Base-by-base conservation (phyloP, 1,140 invertebrate species). In the Drosophila tropicalis region DNA sequence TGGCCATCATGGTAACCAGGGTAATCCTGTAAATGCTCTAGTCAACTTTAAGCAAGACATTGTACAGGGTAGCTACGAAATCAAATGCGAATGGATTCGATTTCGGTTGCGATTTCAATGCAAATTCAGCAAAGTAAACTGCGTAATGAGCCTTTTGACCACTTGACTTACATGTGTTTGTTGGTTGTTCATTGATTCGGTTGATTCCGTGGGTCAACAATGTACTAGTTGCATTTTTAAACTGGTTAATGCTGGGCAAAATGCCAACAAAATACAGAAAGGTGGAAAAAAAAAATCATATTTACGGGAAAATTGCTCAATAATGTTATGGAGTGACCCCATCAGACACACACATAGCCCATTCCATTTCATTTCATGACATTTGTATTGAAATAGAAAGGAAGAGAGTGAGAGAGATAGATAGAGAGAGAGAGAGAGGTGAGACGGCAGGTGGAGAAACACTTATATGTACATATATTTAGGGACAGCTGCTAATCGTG, bases 131-230 rank as follows among this genome's bases (percentile, higher is more conserved):
- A 58, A 39, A 58, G 56, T 58, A 62, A 76, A 60, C 73, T 77
- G 84, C 80, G 76, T 87, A 89, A 89, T 89, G 80, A 87, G 84
- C 73, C 74, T 67, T 77, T 85, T 51, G 44, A 77, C 63, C 81
- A 69, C 68, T 80, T 85, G 81, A 84, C 81, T 85, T 78, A 86
- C 81, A 85, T 89, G 62, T 82, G 83, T 76, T 89, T 56, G 34
- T 36, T 54, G 41, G 44, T 47, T 47, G 17, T 57, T 68, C 34
- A 29, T n/a, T n/a, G n/a, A 55, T 12, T 66, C 77, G 75, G 70
- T 70, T 77, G 68, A 56, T 57, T 77, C 71, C 76, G 77, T 77
- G 75, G 75, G 75, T 77, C 67, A 77, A 60, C 73, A 76, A 72
- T 76, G 72, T 69, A 76, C 72, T 57, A 29, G 39, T 29, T 40